Base-by-base conservation (phyloP, 2,113 vertebrate species). In the Speoplatyrhinus poulsoni region DNA sequence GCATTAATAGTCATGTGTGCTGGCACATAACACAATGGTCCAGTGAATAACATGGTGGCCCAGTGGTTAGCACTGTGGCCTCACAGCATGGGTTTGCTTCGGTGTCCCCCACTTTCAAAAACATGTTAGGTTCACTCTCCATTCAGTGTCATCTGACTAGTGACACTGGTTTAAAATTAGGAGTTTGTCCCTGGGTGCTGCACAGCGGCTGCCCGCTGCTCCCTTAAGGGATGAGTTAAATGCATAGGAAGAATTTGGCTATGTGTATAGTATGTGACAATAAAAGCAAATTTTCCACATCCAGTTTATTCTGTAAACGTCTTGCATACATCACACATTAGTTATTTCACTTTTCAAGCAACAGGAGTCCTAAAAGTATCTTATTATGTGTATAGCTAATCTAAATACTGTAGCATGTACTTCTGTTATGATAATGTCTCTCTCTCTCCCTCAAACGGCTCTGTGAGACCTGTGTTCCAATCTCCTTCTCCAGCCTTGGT, bases 401-500 rank as follows among this genome's bases (percentile, higher is more conserved):
- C 66, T 50, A 10, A 67, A 71, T 69, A 65, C 26, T 26, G 26
- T 26, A 26, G 69, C 47, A 17, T 88, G 87, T 77, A 81, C 64
- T 84, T 71, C 56, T 70, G 70, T 54, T 62, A 82, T 67, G 52
- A 71, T 58, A 60, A 74, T 67, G 32, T 32, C 73, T 57, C 68
- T 58, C 68, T 58, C 17, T 67, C n/a, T 67, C 74, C 63, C 70
- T 66, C 36, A 33, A 87, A 85, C 78, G 76, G 65, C 80, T 81
- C 67, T 73, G 79, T 59, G 48, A 70, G 69, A 81, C 79, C 76
- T 65, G 85, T 82, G 82, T 78, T 80, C 79, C 82, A 60, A 70
- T 80, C 85, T 69, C 76, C 69, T 70, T 69, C 69, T 71, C 62
- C 46, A 91, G 84, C 85, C 91, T 89, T 75, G 84, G 78, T 91